Evolutionary conservation across 2,797 vertebrate genomes (phyloP), one percentile per base, ranked within the genome.

Genomic region (Pristis pectinata): DNA sequence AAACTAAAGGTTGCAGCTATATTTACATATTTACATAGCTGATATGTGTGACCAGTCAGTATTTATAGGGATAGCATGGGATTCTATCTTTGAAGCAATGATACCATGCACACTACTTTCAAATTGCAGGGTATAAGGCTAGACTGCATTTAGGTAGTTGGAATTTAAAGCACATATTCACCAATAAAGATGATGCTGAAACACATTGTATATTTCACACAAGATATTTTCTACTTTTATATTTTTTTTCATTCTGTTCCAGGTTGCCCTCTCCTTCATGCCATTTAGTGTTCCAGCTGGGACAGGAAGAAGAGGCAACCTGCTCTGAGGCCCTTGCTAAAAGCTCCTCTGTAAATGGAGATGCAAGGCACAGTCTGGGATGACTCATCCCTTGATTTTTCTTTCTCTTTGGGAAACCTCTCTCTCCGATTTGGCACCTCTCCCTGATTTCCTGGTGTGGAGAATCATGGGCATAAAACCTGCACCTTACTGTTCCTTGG

Each of bases 101-200:
- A 59, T 87, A 59, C 30, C 8, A 87, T 61, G n/a, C 53, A 87
- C 15, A 17, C 56, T 87, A n/a, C n/a, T 87, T 87, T 87, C 83
- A 87, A 59, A 59, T 59, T 87, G 83, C 56, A 34, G 30, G 15
- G 53, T 59, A 59, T 34, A 85, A 56, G 24, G 82, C 82, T 85
- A 82, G 44, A 15, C 44, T 56, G 56, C 27, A 87, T 53, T n/a
- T 5, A 53, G 56, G 53, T 87, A 87, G 56, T 56, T 61, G 34
- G 59, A 56, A 17, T 85, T 85, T 85, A 82, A 85, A 56, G 56
- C 56, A 85, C 49, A 80, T 80, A 44, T 80, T 80, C 79, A 85
- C 53, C 13, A n/a, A 19, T 49, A 85, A 85, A 85, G 44, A 56
- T 56, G 85, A 85, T 49, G 24, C 49, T 56, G 82, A 85, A 53